Evolutionary conservation across 1,140 invertebrate genomes (phyloP).

Genomic region (Drosophila varians): DNA sequence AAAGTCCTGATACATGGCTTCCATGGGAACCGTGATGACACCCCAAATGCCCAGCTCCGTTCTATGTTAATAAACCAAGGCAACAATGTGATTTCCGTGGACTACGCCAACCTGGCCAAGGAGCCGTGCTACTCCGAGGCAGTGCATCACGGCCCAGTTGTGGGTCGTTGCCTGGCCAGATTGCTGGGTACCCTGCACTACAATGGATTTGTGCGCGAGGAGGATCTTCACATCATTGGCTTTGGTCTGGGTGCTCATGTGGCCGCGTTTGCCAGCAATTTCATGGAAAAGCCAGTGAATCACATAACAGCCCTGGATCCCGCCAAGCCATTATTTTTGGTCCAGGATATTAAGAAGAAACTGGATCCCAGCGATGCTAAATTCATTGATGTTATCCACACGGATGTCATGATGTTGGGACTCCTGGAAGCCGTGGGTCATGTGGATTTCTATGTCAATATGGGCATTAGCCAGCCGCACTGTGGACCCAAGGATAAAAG

Average conservation of each 20-base stretch:
- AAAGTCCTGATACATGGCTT: constrained; percentile 46
- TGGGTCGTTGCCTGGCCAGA: constrained; percentile 18
- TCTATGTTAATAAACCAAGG: not conserved
- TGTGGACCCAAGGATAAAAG: constrained; percentile 18
- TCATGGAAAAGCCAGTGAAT: not conserved
- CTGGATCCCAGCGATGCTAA: constrained; percentile 37
- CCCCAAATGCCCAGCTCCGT: constrained; percentile 21
- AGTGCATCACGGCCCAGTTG: constrained; percentile 5
- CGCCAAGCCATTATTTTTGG: constrained; percentile 24
- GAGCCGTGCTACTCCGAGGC: constrained; percentile 39
- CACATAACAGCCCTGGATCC: constrained; percentile 46
- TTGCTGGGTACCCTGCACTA: not conserved
- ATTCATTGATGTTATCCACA: constrained; percentile 48
- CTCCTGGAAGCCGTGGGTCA: constrained; percentile 30
- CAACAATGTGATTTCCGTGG: constrained; percentile 14
- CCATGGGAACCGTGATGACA: not conserved
- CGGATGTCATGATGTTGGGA: constrained; percentile 39
- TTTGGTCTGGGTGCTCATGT: constrained; percentile 43
- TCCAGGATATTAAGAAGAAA: not conserved
- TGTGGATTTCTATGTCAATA: constrained; percentile 46
- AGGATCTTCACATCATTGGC: constrained; percentile 40
- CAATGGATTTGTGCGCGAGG: too few relatives aligned
- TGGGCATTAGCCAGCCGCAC: constrained; percentile 28
- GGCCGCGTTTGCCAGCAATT: not conserved
- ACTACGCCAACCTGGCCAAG: constrained; percentile 10